Percentiles rank a stretch among this genome's conserved stretches.
Evolutionary conservation across 2,888 invertebrate genomes (phyloP).

Genomic region (Nezara viridula): DNA sequence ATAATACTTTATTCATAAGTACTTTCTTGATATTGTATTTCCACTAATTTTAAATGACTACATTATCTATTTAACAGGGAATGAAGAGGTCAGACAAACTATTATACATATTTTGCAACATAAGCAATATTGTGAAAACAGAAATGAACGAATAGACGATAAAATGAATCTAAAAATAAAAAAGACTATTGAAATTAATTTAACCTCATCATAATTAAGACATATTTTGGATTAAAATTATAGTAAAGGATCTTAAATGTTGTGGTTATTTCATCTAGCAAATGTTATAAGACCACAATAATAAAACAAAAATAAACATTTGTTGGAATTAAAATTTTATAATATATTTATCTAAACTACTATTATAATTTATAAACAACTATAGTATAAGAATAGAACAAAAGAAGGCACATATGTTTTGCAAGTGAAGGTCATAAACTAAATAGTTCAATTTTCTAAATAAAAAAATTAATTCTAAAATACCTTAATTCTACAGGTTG

Average conservation of each 20-base stretch:
- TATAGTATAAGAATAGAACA: no score
- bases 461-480: conserved; percentile 51
- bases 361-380: no score
- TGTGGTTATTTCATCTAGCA: no score
- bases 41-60: background rate
- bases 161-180: no score
- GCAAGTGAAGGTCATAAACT: background rate
- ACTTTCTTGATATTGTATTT: background rate
- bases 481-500: conserved; percentile 79
- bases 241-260: no score
- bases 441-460: background rate
- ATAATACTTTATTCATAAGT: background rate
- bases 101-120: background rate
- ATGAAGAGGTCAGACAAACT: background rate
- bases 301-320: no score
- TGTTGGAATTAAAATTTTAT: no score
- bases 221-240: no score
- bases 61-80: background rate
- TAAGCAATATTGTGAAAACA: background rate
- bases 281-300: no score
- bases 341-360: no score
- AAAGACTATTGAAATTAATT: no score
- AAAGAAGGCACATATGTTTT: background rate
- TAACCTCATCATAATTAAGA: no score
- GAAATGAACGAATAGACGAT: background rate